Evolutionary conservation across 1,140 invertebrate genomes (phyloP).

Genomic region (Drosophila kepulauana): DNA sequence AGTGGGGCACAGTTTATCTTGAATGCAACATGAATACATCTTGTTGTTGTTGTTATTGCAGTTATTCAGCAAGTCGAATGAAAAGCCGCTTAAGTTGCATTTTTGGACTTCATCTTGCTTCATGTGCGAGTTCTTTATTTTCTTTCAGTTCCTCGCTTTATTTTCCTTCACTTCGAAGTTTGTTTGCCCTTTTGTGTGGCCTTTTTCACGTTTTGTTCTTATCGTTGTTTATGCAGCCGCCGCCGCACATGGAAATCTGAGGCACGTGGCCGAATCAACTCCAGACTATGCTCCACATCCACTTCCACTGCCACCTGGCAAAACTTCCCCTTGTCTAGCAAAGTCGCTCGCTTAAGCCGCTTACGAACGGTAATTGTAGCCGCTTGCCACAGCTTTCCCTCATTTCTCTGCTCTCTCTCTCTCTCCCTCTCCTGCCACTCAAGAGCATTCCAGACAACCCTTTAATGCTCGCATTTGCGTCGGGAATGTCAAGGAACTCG

Average conservation of each 20-base stretch:
- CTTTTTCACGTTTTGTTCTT: constrained; percentile 45
- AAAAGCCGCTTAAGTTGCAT: constrained; percentile 54
- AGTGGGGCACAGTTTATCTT: constrained; percentile 59
- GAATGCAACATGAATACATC: constrained; percentile 19
- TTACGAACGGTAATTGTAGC: constrained; percentile 66
- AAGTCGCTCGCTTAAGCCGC: constrained; percentile 58
- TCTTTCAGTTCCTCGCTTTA: constrained; percentile 3
- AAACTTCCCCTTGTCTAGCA: constrained; percentile 27
- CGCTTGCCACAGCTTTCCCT: constrained; percentile 6
- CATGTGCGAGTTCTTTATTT: neutral
- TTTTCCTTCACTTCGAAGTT: constrained; percentile 34
- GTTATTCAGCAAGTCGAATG: constrained; percentile 20
- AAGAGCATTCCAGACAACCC: constrained; percentile 28
- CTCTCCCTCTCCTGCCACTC: neutral
- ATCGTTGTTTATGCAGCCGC: constrained; percentile 72
- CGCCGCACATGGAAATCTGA: constrained; percentile 26
- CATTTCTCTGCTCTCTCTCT: neutral
- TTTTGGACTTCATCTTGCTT: constrained; percentile 44
- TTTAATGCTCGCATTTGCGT: constrained; percentile 18
- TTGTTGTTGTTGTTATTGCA: constrained; percentile 8
- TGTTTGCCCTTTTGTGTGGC: constrained; percentile 28
- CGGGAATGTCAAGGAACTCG: constrained; percentile 3
- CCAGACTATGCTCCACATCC: constrained; percentile 3
- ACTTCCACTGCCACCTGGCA: neutral
- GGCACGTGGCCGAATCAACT: constrained; percentile 51